phyloP scores from a whole-genome alignment of 2,113 vertebrate genomes.

The Tragelaphus imberbis region DNA sequence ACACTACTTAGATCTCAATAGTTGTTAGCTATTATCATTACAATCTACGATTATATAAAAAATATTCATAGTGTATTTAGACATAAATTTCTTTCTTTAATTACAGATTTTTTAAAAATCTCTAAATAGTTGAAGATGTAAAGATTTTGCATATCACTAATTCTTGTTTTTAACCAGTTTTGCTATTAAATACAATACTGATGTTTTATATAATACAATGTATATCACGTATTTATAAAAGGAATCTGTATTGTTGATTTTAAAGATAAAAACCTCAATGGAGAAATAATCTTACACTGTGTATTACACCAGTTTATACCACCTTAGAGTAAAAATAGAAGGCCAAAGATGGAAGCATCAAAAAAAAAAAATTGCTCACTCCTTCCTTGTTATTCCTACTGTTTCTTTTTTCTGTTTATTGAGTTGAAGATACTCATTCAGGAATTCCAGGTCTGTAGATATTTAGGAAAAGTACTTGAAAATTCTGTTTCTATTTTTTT shows the following conservation, averaged over 20 bases:
- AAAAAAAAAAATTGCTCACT: not conserved
- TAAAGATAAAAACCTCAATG: not conserved
- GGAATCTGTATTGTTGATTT: not conserved
- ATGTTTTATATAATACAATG: not conserved
- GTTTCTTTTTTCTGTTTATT: not conserved
- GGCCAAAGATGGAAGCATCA: not conserved
- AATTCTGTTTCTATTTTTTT: not conserved
- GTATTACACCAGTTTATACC: slow-evolving; percentile 1
- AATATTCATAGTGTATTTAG: not conserved
- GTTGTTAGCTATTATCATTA: not conserved
- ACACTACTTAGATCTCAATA: not conserved
- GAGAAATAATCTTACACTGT: not conserved
- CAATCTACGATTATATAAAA: not conserved
- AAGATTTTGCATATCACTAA: not conserved
- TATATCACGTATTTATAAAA: not conserved
- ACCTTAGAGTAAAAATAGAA: not conserved
- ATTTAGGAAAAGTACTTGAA: slow-evolving; percentile 14
- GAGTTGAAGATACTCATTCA: not conserved
- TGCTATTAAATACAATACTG: not conserved
- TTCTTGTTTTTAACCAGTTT: not conserved
- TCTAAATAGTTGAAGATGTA: not conserved
- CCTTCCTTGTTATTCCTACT: not conserved
- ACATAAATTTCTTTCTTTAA: not conserved
- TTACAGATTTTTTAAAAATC: not conserved
- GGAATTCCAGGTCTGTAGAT: not conserved